These are phyloP conservation scores for Rhodophaea formosa DNA, from an alignment of 2,888 invertebrate species.

Conservation along the genomic window DNA sequence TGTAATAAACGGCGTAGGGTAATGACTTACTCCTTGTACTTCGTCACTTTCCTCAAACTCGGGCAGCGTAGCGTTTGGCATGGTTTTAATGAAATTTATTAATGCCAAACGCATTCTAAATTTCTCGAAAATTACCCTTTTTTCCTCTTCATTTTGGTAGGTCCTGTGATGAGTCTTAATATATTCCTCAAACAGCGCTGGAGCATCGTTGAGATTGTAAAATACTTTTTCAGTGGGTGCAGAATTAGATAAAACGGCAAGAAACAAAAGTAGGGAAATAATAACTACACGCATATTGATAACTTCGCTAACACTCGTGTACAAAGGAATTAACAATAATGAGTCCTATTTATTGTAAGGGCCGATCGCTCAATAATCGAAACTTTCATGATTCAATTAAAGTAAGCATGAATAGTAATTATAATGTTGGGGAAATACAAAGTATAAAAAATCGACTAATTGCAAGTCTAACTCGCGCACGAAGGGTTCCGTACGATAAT, in stretches of 20 bases:
- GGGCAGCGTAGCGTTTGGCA: too few species aligned
- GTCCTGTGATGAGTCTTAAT: constrained; percentile 37
- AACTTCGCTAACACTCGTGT: neutral
- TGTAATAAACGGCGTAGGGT: too few species aligned
- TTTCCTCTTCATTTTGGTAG: constrained; percentile 47
- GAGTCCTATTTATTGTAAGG: neutral
- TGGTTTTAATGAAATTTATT: too few species aligned
- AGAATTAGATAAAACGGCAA: constrained; percentile 29
- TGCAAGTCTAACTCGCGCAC: too few species aligned
- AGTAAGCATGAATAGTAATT: too few species aligned
- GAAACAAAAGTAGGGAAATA: constrained; percentile 19
- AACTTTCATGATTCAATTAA: too few species aligned
- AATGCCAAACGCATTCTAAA: constrained; percentile 38
- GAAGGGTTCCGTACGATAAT: too few species aligned
- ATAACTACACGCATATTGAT: constrained; percentile 1
- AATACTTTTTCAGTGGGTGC: constrained; percentile 17
- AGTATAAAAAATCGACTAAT: too few species aligned
- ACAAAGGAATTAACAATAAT: neutral
- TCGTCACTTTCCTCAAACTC: too few species aligned
- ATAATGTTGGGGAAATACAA: too few species aligned
- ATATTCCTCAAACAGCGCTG: constrained; percentile 40
- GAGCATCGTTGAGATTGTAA: constrained; percentile 40
- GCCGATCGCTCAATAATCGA: too few species aligned
- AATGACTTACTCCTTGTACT: too few species aligned
- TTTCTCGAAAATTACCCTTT: constrained; percentile 36